These are phyloP conservation scores for Dromaius novaehollandiae DNA, from an alignment of 2,113 vertebrate genomes.

Conservation along the genomic window DNA sequence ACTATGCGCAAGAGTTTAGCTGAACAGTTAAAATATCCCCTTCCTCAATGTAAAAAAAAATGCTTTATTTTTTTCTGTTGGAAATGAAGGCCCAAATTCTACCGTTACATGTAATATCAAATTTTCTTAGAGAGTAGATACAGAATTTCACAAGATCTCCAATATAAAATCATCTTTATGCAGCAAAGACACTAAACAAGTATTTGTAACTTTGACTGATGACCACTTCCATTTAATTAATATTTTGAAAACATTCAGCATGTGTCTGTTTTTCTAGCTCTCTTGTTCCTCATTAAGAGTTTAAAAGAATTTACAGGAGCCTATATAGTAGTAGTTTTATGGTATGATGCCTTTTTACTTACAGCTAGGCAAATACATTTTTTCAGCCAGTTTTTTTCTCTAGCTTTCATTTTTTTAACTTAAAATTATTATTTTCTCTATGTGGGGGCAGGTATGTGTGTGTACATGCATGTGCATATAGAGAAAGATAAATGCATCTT, in stretches of 20 bases:
- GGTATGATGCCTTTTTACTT: not conserved
- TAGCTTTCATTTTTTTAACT: not conserved
- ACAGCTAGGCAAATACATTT: not conserved
- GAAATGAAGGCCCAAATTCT: not conserved
- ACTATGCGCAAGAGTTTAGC: not conserved
- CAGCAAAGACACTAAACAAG: not conserved
- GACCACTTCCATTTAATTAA: not conserved
- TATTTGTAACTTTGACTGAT: not conserved
- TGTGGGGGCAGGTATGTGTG: not conserved
- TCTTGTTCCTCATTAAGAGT: not conserved
- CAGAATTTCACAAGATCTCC: not conserved
- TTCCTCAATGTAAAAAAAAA: not conserved
- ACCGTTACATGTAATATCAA: not conserved
- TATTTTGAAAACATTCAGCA: not conserved
- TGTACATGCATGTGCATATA: not conserved
- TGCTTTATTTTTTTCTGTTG: not conserved
- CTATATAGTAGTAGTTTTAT: not conserved
- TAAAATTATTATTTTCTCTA: not conserved
- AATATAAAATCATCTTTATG: not conserved
- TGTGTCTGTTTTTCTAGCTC: not conserved
- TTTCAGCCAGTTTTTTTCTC: not conserved
- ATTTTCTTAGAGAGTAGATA: fast-evolving
- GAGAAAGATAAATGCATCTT: not conserved
- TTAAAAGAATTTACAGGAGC: not conserved
- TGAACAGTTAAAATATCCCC: not conserved